These are phyloP conservation scores for Luidia sarsii DNA, from an alignment of 53 echinoderm and acorn worm genomes.

Conservation along the genomic window DNA sequence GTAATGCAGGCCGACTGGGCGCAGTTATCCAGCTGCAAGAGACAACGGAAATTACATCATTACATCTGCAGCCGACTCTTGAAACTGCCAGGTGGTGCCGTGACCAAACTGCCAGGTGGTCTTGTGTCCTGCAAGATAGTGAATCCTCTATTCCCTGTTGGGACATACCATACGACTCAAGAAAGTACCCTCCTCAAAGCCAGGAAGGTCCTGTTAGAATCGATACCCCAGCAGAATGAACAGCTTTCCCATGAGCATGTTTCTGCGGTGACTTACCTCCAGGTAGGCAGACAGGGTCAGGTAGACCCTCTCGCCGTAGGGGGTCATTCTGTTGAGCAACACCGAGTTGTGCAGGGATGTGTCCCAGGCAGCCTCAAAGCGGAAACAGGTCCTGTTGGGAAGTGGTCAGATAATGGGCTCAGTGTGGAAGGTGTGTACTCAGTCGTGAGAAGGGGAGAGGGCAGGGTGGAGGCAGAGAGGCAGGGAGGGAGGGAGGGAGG, in stretches of 20 bases:
- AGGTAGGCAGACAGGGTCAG: slow-evolving; percentile 94
- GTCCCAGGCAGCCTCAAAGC: slow-evolving; percentile 98
- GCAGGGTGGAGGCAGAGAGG: no score
- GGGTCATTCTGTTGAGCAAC: slow-evolving; percentile 92
- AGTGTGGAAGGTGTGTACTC: no score
- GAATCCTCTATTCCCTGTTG: not conserved
- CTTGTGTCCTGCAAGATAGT: no score
- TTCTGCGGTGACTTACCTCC: slow-evolving; percentile 79
- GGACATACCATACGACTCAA: not conserved
- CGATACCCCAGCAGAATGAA: no score
- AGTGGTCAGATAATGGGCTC: no score
- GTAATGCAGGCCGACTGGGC: slow-evolving; percentile 97
- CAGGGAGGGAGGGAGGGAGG: no score
- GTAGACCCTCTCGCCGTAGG: slow-evolving; percentile 92
- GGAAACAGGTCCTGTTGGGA: slow-evolving; percentile 97
- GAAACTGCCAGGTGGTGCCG: no score
- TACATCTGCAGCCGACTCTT: no score
- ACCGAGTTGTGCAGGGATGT: slow-evolving; percentile 96
- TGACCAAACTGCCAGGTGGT: no score
- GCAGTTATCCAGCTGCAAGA: slow-evolving; percentile 83
- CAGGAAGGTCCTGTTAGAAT: no score
- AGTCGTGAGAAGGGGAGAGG: no score
- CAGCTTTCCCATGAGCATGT: slow-evolving; percentile 14
- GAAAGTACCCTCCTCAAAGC: no score
- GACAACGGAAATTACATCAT: not conserved